Evolutionary conservation across 1,140 invertebrate genomes (phyloP).

Genomic region (Chionoecetes opilio): DNA sequence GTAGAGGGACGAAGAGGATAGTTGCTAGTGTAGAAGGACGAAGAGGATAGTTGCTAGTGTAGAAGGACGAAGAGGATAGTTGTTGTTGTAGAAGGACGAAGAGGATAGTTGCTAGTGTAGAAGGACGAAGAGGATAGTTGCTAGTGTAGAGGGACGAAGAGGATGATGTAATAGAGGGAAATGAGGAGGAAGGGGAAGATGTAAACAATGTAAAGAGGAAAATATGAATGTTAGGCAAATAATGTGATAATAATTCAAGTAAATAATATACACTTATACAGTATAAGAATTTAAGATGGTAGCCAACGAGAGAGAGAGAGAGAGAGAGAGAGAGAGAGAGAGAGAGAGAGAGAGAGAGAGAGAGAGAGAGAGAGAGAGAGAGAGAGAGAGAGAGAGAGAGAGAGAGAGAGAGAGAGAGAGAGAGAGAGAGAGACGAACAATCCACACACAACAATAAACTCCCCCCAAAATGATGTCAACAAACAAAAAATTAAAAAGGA

Average conservation of each 20-base stretch:
- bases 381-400: slow-evolving; percentile 18
- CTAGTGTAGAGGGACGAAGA: too few species aligned
- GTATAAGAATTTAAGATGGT: too few species aligned
- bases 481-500: too few species aligned
- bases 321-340: background rate
- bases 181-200: background rate
- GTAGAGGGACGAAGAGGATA: too few species aligned
- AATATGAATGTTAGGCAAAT: background rate
- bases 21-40: too few species aligned
- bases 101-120: too few species aligned
- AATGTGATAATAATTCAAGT: background rate
- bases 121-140: too few species aligned
- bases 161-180: background rate
- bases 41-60: too few species aligned
- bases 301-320: background rate
- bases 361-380: slow-evolving; percentile 18
- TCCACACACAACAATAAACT: background rate
- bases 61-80: too few species aligned
- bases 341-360: slow-evolving; percentile 18
- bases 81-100: too few species aligned
- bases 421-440: background rate
- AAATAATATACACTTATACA: background rate
- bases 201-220: background rate
- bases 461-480: too few species aligned
- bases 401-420: slow-evolving; percentile 9